These are phyloP conservation scores for Dallia pectoralis DNA, from an alignment of 2,797 vertebrate species.

Conservation along the genomic window DNA sequence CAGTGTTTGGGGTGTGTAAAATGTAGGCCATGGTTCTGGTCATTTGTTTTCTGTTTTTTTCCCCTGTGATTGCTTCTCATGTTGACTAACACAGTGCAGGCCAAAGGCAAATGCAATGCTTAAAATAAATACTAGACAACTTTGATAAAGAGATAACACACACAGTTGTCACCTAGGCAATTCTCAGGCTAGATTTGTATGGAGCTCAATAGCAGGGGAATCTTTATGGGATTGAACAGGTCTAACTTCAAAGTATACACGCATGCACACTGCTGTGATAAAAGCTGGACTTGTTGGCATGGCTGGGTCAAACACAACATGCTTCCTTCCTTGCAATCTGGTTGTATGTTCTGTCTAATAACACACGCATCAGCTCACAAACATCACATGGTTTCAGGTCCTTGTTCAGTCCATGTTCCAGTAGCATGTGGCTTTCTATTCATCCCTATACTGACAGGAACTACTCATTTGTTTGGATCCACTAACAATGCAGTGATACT, in stretches of 20 bases:
- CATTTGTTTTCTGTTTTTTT: too few species aligned
- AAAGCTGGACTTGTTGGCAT: conserved; percentile 39
- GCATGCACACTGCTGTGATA: conserved; percentile 25
- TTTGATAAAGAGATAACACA: conserved; percentile 28
- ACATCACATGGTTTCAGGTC: conserved; percentile 15
- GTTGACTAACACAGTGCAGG: too few species aligned
- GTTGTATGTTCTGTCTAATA: conserved; percentile 20
- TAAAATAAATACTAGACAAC: not conserved
- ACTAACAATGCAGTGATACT: not conserved
- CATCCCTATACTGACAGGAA: not conserved
- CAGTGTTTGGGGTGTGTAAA: too few species aligned
- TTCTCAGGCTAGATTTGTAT: conserved; percentile 15
- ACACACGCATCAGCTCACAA: conserved; percentile 1
- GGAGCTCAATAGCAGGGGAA: conserved; percentile 22
- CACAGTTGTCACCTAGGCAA: conserved; percentile 20
- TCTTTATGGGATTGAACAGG: not conserved
- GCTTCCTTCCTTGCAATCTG: conserved; percentile 59
- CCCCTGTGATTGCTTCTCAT: too few species aligned
- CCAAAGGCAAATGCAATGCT: too few species aligned
- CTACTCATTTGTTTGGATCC: not conserved
- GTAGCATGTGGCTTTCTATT: not conserved
- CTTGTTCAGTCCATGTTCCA: not conserved
- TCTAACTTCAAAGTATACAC: not conserved
- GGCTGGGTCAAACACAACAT: conserved; percentile 36
- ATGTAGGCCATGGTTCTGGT: too few species aligned